Evolutionary conservation across 2,113 vertebrate genomes (phyloP).

Genomic region (Rhombomys opimus): DNA sequence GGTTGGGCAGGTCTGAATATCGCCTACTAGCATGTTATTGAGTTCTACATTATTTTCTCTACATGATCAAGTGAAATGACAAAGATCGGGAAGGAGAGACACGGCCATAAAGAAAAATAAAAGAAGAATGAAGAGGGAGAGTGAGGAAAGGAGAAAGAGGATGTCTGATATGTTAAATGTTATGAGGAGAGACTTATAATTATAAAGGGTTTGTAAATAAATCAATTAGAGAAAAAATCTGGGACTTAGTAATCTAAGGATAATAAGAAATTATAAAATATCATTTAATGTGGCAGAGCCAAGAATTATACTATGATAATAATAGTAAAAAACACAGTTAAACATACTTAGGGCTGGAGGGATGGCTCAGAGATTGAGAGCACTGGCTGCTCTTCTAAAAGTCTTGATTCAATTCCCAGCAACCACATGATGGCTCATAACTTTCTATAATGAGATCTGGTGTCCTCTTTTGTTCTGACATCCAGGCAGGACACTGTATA

Average conservation of each 20-base stretch:
- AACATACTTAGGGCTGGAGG: not conserved
- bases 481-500: too few relatives aligned
- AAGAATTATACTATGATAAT: not conserved
- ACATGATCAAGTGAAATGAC: not conserved
- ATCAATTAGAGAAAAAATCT: not conserved
- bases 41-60: not conserved
- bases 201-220: not conserved
- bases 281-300: not conserved
- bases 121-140: too few relatives aligned
- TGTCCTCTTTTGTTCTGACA: too few relatives aligned
- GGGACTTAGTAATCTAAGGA: not conserved
- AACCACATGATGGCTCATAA: too few relatives aligned
- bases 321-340: not conserved
- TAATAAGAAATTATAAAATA: slow-evolving; percentile 14
- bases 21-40: not conserved
- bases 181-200: not conserved
- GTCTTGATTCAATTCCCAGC: too few relatives aligned
- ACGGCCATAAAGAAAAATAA: not conserved
- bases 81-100: not conserved
- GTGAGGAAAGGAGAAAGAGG: not conserved
- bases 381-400: too few relatives aligned
- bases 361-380: too few relatives aligned
- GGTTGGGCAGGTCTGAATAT: fast-evolving
- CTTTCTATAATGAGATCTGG: too few relatives aligned
- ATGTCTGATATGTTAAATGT: not conserved